Evolutionary conservation across 2,888 invertebrate species (phyloP).

Genomic region (Agrotis puta): DNA sequence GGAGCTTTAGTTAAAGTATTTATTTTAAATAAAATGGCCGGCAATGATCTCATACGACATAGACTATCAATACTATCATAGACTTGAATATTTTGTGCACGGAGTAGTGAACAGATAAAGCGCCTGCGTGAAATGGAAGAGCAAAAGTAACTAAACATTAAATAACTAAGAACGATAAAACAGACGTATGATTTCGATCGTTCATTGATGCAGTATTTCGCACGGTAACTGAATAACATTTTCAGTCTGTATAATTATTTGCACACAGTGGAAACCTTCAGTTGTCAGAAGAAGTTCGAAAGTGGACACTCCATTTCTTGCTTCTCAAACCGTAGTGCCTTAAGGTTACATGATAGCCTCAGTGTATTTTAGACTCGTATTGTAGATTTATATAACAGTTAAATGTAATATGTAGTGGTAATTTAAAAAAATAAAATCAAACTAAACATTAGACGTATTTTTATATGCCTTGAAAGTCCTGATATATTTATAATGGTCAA

Average conservation of each 20-base stretch:
- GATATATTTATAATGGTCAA: no score
- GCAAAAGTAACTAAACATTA: neutral
- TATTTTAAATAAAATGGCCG: conserved; percentile 70
- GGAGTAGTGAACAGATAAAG: conserved; percentile 8
- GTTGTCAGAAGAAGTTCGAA: neutral
- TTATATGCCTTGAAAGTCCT: neutral
- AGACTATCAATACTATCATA: conserved; percentile 65
- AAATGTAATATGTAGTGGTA: conserved; percentile 54
- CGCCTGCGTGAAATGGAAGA: neutral
- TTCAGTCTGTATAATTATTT: neutral
- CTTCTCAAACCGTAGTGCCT: conserved; percentile 39
- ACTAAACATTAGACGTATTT: conserved; percentile 20
- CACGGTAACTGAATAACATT: neutral
- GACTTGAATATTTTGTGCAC: conserved; percentile 49
- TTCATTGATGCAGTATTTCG: no score
- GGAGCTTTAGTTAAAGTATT: conserved; percentile 65
- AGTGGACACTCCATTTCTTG: conserved; percentile 10
- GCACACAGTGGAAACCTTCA: neutral
- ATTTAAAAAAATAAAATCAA: conserved; percentile 51
- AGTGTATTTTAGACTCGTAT: conserved; percentile 53
- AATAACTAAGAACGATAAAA: neutral
- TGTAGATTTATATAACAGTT: conserved; percentile 60
- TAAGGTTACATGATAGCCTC: conserved; percentile 53
- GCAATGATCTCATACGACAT: conserved; percentile 80
- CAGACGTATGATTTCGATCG: neutral